A percentile compares a stretch with the other conserved stretches of the same genome.
phyloP scores from a whole-genome alignment of 2,888 invertebrate species.

The Dolichomitus sp. region DNA sequence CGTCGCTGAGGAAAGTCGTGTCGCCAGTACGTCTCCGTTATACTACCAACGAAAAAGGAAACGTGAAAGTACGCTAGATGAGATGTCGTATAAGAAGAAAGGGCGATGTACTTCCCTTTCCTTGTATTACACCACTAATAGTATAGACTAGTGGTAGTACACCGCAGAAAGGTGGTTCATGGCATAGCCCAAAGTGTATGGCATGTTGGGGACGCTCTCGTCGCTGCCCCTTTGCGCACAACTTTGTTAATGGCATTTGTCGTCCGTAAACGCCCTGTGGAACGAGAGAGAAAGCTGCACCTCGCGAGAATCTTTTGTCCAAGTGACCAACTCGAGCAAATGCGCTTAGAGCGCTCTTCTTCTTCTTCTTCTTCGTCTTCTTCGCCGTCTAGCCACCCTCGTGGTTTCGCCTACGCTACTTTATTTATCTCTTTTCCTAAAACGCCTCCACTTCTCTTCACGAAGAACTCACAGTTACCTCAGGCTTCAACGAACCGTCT shows the following conservation, averaged over 20 bases:
- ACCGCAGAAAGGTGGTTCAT: constrained; percentile 60
- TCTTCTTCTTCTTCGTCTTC: constrained; percentile 21
- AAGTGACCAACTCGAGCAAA: constrained; percentile 67
- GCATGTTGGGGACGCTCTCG: constrained; percentile 18
- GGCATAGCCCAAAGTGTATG: constrained; percentile 14
- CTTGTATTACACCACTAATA: constrained; percentile 63
- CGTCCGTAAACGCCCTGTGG: constrained; percentile 67
- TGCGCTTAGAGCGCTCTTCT: constrained; percentile 28
- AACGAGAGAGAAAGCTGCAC: constrained; percentile 17
- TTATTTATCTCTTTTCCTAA: constrained; percentile 8
- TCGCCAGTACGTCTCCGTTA: constrained; percentile 11
- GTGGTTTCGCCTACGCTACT: constrained; percentile 4
- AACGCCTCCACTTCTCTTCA: constrained; percentile 5
- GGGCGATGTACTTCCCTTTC: constrained; percentile 20
- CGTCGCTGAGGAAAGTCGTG: constrained; percentile 27
- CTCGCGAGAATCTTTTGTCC: constrained; percentile 63
- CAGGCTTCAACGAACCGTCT: constrained; percentile 14
- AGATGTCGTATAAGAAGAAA: constrained; percentile 49
- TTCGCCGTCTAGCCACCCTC: neutral
- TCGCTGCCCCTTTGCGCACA: constrained; percentile 55
- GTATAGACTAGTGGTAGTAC: constrained; percentile 54
- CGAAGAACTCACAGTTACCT: neutral
- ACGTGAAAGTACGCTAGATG: constrained; percentile 24
- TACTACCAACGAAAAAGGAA: constrained; percentile 34
- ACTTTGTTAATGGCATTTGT: constrained; percentile 78